These are phyloP conservation scores for Nyctalus aviator DNA, from an alignment of 2,797 vertebrate species.

Conservation along the genomic window DNA sequence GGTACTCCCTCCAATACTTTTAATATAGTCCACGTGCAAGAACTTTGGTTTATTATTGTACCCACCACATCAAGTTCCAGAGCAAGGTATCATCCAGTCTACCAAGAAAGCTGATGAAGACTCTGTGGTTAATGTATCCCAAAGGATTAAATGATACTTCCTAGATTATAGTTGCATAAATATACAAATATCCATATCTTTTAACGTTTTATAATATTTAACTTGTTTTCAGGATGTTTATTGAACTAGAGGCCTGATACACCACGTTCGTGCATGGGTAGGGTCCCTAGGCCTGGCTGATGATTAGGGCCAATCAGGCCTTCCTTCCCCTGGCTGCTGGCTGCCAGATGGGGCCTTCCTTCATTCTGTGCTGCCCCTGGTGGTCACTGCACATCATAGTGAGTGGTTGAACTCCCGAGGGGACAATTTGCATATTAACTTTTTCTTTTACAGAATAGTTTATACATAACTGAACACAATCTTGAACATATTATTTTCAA, in stretches of 20 bases:
- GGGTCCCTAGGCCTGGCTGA: too few relatives aligned
- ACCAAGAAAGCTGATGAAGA: not conserved
- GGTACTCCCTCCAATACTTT: not conserved
- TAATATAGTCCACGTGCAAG: not conserved
- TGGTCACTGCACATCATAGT: too few relatives aligned
- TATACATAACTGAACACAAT: not conserved
- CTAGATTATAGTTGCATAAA: not conserved
- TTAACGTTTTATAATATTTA: not conserved
- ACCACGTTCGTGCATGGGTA: too few relatives aligned
- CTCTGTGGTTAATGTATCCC: not conserved
- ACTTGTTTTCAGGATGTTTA: slow-evolving; percentile 10
- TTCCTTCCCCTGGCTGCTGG: too few relatives aligned
- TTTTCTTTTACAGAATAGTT: not conserved
- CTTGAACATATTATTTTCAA: slow-evolving; percentile 22
- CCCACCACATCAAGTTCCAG: not conserved
- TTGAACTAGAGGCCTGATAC: not conserved
- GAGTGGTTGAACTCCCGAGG: too few relatives aligned
- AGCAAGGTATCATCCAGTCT: not conserved
- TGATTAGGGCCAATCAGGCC: too few relatives aligned
- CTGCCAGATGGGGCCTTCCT: too few relatives aligned
- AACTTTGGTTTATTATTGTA: slow-evolving; percentile 41
- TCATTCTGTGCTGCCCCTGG: too few relatives aligned
- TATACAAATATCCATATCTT: not conserved
- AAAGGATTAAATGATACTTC: not conserved
- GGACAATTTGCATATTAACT: too few relatives aligned